Conservation (phyloP, 2,888 invertebrate species). For the Ophion ventricosus region DNA sequence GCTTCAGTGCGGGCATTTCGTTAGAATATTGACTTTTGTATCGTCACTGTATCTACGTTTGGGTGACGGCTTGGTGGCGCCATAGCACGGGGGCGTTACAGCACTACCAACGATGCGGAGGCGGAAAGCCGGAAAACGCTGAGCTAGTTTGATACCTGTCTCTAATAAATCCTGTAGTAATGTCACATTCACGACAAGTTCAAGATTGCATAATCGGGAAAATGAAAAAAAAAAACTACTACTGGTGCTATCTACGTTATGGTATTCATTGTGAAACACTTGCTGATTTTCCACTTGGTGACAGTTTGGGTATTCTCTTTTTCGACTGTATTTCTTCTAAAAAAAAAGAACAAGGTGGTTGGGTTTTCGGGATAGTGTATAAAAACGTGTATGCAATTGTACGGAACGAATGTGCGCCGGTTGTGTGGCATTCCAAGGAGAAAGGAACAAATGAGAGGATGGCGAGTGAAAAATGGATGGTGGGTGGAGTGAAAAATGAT, state of each 20-base stretch:
- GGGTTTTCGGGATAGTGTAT: background rate
- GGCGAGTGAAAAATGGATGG: background rate
- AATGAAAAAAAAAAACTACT: background rate
- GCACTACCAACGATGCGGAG: background rate
- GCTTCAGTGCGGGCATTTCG: slow-evolving; percentile 82
- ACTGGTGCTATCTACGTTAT: background rate
- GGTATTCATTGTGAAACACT: slow-evolving; percentile 11
- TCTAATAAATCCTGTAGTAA: background rate
- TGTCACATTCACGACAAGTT: background rate
- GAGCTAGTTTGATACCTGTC: slow-evolving; percentile 14
- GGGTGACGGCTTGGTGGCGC: slow-evolving; percentile 12
- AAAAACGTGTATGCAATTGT: background rate
- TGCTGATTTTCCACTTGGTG: slow-evolving; percentile 14
- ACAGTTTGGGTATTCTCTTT: slow-evolving; percentile 22
- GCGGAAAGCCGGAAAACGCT: background rate
- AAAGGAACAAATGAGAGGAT: background rate
- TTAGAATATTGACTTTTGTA: slow-evolving; percentile 23
- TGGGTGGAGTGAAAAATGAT: slow-evolving; percentile 40
- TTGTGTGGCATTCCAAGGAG: slow-evolving; percentile 2
- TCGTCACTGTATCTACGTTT: slow-evolving; percentile 1
- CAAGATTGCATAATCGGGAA: no score
- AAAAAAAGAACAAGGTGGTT: slow-evolving; percentile 7
- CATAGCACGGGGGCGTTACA: slow-evolving; percentile 34
- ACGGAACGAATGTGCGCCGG: slow-evolving; percentile 7
- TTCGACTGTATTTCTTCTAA: background rate